Evolutionary conservation across 2,797 vertebrate genomes (phyloP).

Genomic region (Pseudopleuronectes americanus): DNA sequence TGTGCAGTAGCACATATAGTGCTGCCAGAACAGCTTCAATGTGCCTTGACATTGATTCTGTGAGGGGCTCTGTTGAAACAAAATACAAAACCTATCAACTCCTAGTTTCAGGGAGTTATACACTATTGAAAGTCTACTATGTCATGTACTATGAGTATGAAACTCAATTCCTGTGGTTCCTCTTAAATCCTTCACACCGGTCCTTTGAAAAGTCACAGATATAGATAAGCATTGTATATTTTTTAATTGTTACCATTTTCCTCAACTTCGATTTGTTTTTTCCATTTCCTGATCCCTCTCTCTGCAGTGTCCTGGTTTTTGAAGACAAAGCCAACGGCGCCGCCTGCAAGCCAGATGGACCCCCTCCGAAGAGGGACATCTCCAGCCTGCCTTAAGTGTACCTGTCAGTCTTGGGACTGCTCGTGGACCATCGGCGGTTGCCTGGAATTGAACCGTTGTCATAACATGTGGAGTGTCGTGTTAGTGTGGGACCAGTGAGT

Average conservation of each 20-base stretch:
- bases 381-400: conserved; percentile 89
- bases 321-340: conserved; percentile 94
- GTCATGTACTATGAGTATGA: too few relatives aligned
- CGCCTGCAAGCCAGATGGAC: conserved; percentile 86
- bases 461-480: conserved; percentile 64
- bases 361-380: conserved; percentile 96
- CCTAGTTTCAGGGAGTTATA: too few relatives aligned
- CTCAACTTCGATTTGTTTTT: background rate
- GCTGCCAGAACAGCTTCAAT: too few relatives aligned
- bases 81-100: too few relatives aligned
- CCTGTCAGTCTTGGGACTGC: conserved; percentile 30
- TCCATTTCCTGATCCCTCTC: background rate
- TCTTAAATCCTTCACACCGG: too few relatives aligned
- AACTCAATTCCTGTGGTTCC: too few relatives aligned
- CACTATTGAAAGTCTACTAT: too few relatives aligned
- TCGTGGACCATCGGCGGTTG: conserved; percentile 35
- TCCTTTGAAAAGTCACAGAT: too few relatives aligned
- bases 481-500: conserved; percentile 66
- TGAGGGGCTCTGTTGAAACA: too few relatives aligned
- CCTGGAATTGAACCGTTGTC: conserved; percentile 52
- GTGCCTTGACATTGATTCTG: too few relatives aligned
- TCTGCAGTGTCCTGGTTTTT: conserved; percentile 92
- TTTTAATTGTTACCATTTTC: background rate
- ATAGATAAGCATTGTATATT: too few relatives aligned
- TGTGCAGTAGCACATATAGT: too few relatives aligned